Conservation (phyloP, 2,797 vertebrate species). For the Sciaenops ocellatus region DNA sequence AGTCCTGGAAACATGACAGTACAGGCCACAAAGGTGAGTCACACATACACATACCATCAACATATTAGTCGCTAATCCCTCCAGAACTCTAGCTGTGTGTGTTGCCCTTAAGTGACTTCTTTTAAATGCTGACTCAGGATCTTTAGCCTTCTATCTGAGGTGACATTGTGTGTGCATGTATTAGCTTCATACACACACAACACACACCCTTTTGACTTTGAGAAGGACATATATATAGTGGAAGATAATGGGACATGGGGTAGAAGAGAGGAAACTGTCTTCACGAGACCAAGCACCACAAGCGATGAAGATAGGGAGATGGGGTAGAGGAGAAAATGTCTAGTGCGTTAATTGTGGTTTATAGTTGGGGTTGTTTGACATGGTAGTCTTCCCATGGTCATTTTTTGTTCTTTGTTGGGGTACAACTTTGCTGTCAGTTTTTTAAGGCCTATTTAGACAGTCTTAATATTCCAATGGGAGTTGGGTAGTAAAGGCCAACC, state of each 20-base stretch:
- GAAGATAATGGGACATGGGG: slow-evolving; percentile 44
- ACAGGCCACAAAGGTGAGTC: slow-evolving; percentile 84
- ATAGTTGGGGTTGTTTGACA: background rate
- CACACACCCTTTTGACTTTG: slow-evolving; percentile 54
- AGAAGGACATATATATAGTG: slow-evolving; percentile 29
- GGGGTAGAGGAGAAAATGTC: background rate
- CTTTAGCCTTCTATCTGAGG: slow-evolving; percentile 7
- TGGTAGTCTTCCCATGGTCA: background rate
- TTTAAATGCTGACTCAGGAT: slow-evolving; percentile 60
- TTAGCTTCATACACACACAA: background rate
- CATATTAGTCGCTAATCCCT: slow-evolving; percentile 44
- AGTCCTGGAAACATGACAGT: slow-evolving; percentile 87
- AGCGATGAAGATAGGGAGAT: background rate
- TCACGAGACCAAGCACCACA: background rate
- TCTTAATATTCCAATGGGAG: background rate
- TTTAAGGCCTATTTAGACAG: background rate
- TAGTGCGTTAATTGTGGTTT: background rate
- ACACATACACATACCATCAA: slow-evolving; percentile 36
- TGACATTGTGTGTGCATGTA: slow-evolving; percentile 8
- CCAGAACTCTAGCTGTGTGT: background rate
- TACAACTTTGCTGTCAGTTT: background rate
- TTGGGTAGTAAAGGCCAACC: no score
- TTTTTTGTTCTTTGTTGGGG: background rate
- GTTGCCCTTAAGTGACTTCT: slow-evolving; percentile 48
- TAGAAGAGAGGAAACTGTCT: background rate